Percentiles rank a stretch among this genome's conserved stretches.
Conservation (phyloP, 2,113 vertebrate genomes). For the Aplodontia rufa region DNA sequence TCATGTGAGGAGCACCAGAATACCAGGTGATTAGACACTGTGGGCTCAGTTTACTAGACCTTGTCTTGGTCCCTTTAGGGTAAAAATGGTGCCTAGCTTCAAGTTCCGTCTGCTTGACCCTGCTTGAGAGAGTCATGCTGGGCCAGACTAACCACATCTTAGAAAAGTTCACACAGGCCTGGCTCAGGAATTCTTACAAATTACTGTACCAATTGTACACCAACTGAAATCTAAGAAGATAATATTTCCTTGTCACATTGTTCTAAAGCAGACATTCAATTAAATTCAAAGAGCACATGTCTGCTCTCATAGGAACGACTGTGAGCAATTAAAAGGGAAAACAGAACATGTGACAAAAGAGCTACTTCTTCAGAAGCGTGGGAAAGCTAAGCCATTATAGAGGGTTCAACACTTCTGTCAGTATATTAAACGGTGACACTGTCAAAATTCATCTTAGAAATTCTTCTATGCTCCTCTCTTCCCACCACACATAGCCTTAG, state of each 20-base stretch:
- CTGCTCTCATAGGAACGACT: conserved; percentile 22
- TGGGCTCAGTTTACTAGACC: background rate
- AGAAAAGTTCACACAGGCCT: background rate
- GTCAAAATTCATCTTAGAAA: background rate
- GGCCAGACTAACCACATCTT: background rate
- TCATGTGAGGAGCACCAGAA: background rate
- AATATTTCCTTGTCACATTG: conserved; percentile 13
- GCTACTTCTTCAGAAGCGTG: background rate
- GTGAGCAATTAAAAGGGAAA: conserved; percentile 37
- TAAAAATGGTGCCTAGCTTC: background rate
- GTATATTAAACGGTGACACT: background rate
- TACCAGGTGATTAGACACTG: background rate
- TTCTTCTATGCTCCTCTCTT: background rate
- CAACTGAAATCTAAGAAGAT: conserved; percentile 20
- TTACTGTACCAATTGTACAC: background rate
- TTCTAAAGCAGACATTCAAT: conserved; percentile 44
- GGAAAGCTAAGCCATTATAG: background rate
- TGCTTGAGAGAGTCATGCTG: background rate
- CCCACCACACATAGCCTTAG: background rate
- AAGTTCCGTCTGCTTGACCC: background rate
- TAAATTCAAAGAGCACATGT: conserved; percentile 53
- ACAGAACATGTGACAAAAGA: background rate
- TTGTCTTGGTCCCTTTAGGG: background rate
- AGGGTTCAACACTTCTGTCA: conserved; percentile 32
- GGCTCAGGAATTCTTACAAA: conserved; percentile 35